Conservation (phyloP, 2,888 invertebrate genomes). For the Amphipoea lucens region DNA sequence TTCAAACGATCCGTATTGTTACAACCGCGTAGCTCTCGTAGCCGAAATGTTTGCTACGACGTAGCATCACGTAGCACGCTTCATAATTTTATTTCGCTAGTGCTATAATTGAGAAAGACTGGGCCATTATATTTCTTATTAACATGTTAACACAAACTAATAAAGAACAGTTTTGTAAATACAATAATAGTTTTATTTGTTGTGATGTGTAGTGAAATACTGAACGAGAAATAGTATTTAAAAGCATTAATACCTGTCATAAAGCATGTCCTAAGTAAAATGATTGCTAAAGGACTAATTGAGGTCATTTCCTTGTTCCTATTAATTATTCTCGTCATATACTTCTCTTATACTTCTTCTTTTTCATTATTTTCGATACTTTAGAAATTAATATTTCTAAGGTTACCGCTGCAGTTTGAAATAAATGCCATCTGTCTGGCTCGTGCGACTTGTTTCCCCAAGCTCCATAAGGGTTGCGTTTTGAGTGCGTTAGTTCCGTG, state of each 20-base stretch:
- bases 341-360: background rate
- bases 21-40: background rate
- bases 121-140: background rate
- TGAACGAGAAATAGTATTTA: background rate
- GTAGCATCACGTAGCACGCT: background rate
- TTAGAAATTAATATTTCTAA: background rate
- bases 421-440: constrained; percentile 18
- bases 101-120: background rate
- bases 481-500: constrained; percentile 12
- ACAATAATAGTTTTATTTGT: background rate
- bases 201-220: background rate
- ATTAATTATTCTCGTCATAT: background rate
- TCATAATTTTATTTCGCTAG: background rate
- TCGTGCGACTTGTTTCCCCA: background rate
- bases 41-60: background rate
- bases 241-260: background rate
- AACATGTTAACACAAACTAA: no score
- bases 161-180: background rate
- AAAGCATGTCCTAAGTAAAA: background rate
- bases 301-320: no score
- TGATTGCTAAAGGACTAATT: background rate
- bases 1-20: background rate
- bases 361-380: background rate
- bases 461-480: background rate
- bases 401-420: background rate